A percentile compares a stretch with the other conserved stretches of the same genome.
These are phyloP conservation scores for Papilio gigon DNA, from an alignment of 2,888 invertebrate genomes.

Conservation along the genomic window DNA sequence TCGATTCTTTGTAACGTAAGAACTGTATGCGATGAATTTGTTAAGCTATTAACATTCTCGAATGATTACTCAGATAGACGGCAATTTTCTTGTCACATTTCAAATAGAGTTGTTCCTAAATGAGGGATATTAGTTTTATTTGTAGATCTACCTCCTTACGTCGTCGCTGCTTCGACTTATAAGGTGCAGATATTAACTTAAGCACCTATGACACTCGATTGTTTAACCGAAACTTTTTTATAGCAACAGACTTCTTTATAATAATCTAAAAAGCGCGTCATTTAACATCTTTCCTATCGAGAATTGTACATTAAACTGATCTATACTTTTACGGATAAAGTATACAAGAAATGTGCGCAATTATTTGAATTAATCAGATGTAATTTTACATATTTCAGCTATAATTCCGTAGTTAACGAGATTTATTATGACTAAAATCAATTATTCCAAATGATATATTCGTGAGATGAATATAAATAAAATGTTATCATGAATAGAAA, in stretches of 20 bases:
- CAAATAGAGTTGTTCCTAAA: slow-evolving; percentile 19
- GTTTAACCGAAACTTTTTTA: background rate
- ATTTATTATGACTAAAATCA: too few relatives aligned
- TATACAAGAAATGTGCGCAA: background rate
- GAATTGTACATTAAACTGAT: background rate
- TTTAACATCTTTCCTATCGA: background rate
- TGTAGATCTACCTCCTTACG: slow-evolving; percentile 4
- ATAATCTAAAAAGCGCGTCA: background rate
- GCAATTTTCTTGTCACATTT: slow-evolving; percentile 28
- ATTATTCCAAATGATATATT: too few relatives aligned
- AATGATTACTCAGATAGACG: slow-evolving; percentile 8
- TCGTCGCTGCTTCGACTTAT: background rate
- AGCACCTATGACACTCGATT: background rate
- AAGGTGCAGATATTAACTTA: slow-evolving; percentile 3
- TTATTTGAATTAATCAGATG: background rate
- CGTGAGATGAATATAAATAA: too few relatives aligned
- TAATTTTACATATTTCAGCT: background rate
- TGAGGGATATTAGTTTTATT: slow-evolving; percentile 9
- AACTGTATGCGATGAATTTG: background rate
- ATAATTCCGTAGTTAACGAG: too few relatives aligned
- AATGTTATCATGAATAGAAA: too few relatives aligned
- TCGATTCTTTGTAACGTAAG: background rate
- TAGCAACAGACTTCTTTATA: background rate
- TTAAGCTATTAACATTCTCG: slow-evolving; percentile 9
- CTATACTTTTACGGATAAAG: background rate